A percentile compares a stretch with the other conserved stretches of the same genome.
phyloP scores from a whole-genome alignment of 2,888 invertebrate genomes.

The Leptogaster cylindrica region DNA sequence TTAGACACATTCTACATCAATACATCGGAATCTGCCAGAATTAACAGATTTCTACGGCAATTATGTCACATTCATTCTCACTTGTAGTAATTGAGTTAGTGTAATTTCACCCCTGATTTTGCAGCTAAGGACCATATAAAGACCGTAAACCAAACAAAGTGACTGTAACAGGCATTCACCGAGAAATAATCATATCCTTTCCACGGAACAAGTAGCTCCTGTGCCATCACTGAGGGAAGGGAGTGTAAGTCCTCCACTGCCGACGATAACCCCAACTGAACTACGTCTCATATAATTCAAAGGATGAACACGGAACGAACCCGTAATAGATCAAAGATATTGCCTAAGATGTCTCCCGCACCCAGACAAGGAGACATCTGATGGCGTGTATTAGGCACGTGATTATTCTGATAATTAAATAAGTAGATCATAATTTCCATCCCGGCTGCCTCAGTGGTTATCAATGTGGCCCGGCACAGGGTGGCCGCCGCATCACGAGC shows the following conservation, averaged over 20 bases:
- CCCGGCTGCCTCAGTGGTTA: background rate
- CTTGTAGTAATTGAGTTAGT: conserved; percentile 23
- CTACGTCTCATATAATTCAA: background rate
- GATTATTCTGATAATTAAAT: conserved; percentile 42
- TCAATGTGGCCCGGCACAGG: background rate
- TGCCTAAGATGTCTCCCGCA: conserved; percentile 1
- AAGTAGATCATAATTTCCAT: conserved; percentile 38
- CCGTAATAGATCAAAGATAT: conserved; percentile 39
- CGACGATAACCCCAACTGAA: background rate
- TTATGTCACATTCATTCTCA: conserved; percentile 30
- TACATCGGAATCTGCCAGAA: background rate
- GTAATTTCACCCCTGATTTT: conserved; percentile 1
- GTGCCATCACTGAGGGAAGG: background rate
- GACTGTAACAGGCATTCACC: background rate
- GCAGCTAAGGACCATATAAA: conserved; percentile 7
- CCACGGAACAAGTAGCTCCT: background rate
- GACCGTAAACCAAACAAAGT: background rate
- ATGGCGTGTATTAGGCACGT: conserved; percentile 34
- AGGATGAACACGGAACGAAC: conserved; percentile 6
- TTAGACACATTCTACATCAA: conserved; percentile 1
- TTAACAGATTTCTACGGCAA: conserved; percentile 34
- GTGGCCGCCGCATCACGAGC: background rate
- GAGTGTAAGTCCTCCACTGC: background rate
- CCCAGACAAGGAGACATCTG: background rate
- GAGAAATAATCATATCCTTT: background rate